Percentiles rank a stretch among this genome's conserved stretches.
Conservation (phyloP, 2,797 vertebrate species). For the Mionectes olivaceus region DNA sequence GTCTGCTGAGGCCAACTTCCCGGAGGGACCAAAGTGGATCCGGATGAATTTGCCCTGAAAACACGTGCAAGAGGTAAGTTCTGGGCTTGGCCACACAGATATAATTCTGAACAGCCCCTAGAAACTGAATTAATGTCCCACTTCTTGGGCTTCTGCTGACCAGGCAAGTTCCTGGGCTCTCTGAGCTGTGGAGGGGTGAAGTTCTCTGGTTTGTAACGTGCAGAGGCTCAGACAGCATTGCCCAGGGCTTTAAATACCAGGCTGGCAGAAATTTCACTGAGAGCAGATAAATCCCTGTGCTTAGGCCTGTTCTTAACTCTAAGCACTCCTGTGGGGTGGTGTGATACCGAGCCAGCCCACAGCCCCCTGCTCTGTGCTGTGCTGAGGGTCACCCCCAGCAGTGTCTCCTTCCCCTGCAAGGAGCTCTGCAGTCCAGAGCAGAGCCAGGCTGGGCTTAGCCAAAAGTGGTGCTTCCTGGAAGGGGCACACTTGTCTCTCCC, state of each 20-base stretch:
- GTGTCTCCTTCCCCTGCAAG: not conserved
- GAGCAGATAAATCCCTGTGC: not conserved
- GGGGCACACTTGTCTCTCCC: not conserved
- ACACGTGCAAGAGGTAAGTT: not conserved
- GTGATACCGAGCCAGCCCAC: fast-evolving
- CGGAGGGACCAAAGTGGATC: conserved; percentile 93
- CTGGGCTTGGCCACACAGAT: not conserved
- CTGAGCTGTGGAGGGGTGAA: not conserved
- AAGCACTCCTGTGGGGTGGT: not conserved
- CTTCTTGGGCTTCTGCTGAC: not conserved
- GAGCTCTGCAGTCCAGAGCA: not conserved
- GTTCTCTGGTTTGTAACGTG: not conserved
- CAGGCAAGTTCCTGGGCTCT: not conserved
- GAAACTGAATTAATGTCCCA: not conserved
- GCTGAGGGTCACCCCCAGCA: not conserved
- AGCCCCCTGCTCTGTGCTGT: not conserved
- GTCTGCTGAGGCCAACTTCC: conserved; percentile 92
- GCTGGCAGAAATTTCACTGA: not conserved
- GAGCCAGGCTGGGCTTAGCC: not conserved
- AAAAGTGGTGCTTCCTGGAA: not conserved
- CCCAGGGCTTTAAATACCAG: not conserved
- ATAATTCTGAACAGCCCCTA: not conserved
- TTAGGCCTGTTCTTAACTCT: not conserved
- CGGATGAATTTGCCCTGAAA: conserved; percentile 94
- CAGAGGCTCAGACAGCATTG: not conserved